phyloP scores from a whole-genome alignment of 2,888 invertebrate genomes.

The Hemithea aestivaria region DNA sequence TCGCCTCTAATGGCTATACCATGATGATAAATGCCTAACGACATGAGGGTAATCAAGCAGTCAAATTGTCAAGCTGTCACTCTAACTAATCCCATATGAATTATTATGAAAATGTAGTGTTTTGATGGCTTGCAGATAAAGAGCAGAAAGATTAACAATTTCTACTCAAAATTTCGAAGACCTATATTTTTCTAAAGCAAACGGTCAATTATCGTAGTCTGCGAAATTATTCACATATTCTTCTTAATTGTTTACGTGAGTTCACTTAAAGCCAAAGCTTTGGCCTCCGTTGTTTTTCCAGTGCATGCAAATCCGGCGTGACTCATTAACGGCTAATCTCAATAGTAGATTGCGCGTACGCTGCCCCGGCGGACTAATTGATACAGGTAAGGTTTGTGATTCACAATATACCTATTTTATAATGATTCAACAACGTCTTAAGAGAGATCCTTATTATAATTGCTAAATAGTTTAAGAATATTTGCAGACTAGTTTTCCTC shows the following conservation, averaged over 20 bases:
- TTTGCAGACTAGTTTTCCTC: too few relatives aligned
- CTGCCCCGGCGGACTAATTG: slow-evolving; percentile 8
- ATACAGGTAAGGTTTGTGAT: slow-evolving; percentile 19
- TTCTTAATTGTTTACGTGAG: slow-evolving; percentile 35
- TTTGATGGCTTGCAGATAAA: neutral
- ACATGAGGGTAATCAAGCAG: slow-evolving; percentile 11
- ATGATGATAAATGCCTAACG: slow-evolving; percentile 38
- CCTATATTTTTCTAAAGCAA: too few relatives aligned
- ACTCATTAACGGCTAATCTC: slow-evolving; percentile 49
- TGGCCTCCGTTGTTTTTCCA: slow-evolving; percentile 44
- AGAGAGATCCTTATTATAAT: too few relatives aligned
- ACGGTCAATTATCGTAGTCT: slow-evolving; percentile 20
- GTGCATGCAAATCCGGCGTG: slow-evolving; percentile 51
- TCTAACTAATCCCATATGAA: slow-evolving; percentile 1
- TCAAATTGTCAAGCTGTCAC: slow-evolving; percentile 4
- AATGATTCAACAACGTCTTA: slow-evolving; percentile 6
- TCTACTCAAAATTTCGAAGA: neutral
- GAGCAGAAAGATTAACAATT: too few relatives aligned
- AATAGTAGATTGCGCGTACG: slow-evolving; percentile 38
- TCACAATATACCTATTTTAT: slow-evolving; percentile 9
- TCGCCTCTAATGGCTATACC: slow-evolving; percentile 41
- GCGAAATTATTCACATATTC: slow-evolving; percentile 27
- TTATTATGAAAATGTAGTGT: slow-evolving; percentile 8
- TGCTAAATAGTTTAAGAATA: too few relatives aligned
- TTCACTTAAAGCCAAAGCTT: slow-evolving; percentile 37